Percentiles rank a stretch among this genome's conserved stretches.
These are phyloP conservation scores for Lycocerus yunnanus DNA, from an alignment of 2,888 invertebrate species.

Conservation along the genomic window DNA sequence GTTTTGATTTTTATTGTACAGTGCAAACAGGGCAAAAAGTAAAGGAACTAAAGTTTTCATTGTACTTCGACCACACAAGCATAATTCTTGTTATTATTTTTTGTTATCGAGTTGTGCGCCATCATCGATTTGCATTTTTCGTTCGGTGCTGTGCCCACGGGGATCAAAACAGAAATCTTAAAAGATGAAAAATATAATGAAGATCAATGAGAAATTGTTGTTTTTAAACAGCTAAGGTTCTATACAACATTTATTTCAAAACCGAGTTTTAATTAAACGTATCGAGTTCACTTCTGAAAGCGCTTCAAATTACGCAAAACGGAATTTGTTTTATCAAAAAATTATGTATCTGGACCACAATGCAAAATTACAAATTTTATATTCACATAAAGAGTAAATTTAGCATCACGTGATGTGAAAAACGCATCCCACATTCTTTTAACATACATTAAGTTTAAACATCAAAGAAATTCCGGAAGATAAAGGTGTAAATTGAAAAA, in stretches of 20 bases:
- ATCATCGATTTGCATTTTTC: too few relatives aligned
- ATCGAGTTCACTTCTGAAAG: not conserved
- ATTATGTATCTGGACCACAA: slow-evolving; percentile 6
- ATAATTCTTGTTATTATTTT: too few relatives aligned
- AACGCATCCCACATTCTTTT: slow-evolving; percentile 12
- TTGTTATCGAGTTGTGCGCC: too few relatives aligned
- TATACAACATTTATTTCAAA: not conserved
- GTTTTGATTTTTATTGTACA: too few relatives aligned
- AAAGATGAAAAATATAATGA: too few relatives aligned
- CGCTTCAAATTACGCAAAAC: not conserved
- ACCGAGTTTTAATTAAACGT: not conserved
- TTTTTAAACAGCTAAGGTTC: too few relatives aligned
- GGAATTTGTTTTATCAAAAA: slow-evolving; percentile 4
- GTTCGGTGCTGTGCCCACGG: too few relatives aligned
- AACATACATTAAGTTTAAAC: slow-evolving; percentile 18
- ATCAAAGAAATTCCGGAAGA: slow-evolving; percentile 28
- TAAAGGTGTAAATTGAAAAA: not conserved
- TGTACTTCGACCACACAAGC: too few relatives aligned
- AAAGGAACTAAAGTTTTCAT: too few relatives aligned
- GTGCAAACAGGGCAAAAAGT: too few relatives aligned
- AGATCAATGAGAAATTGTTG: too few relatives aligned
- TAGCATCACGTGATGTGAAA: slow-evolving; percentile 8
- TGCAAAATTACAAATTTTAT: slow-evolving; percentile 7
- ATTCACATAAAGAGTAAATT: slow-evolving; percentile 6
- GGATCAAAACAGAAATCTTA: too few relatives aligned